Evolutionary conservation across 1,140 invertebrate species (phyloP), one percentile per base, ranked within the genome.

Genomic region (Apis cerana): DNA sequence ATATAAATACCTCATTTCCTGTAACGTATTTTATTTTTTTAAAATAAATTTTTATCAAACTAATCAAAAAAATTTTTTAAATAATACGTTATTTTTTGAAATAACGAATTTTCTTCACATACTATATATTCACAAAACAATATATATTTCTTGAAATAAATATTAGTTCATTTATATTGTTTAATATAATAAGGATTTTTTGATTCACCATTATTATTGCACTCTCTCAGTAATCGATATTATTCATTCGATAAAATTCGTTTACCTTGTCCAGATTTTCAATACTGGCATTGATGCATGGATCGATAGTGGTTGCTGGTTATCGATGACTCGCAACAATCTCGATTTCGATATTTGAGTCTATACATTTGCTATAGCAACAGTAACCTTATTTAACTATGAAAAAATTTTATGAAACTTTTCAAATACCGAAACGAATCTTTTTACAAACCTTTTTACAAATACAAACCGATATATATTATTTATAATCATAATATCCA

Each of bases 401-500:
- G 11, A 68, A 68, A 21, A 5, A 43, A 43, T 43, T 43, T 43
- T 43, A 43, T 43, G 21, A 7, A 9, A n/a, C n/a, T 8, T n/a
- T 68, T 27, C 8, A 23, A 27, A 64, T 9, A 27, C n/a, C 13
- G 10, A n/a, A 9, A 19, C 19, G 12, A 1, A 68, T 58, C n/a
- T n/a, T n/a, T n/a, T n/a, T n/a, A n/a, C n/a, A n/a, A 33, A 33
- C 3, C 8, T 5, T 15, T 15, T 43, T 11, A 13, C 9, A 77
- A 62, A 61, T n/a, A 84, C 85, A 27, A 59, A 91, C 90, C 87
- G 85, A 68, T 90, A 43, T 43, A 43, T 43, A 91, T 13, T 91
- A 88, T 23, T 90, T 90, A 33, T 90, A 91, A 50, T 91, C 82
- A 78, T 90, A 91, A 67, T 89, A 90, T 68, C 91, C 90, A 43